phyloP scores from a whole-genome alignment of 2,797 vertebrate genomes.

The Cossypha niveicapilla region DNA sequence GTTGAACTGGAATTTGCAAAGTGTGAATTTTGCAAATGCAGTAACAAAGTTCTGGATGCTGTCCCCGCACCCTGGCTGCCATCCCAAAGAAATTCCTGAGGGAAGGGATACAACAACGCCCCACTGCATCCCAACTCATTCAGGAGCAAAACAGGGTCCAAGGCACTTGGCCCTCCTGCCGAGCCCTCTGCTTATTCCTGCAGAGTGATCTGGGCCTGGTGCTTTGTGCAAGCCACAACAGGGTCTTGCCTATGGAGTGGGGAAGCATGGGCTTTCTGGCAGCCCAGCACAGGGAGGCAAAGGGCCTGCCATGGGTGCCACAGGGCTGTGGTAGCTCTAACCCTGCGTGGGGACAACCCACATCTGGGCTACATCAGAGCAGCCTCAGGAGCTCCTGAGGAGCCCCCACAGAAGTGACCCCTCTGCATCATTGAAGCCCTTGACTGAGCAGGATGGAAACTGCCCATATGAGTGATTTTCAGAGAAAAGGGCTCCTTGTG shows the following conservation, averaged over 20 bases:
- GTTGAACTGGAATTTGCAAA: not conserved
- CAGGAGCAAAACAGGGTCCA: not conserved
- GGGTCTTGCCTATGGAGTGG: not conserved
- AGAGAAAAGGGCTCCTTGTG: not conserved
- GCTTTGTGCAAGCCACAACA: not conserved
- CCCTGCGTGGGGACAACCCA: not conserved
- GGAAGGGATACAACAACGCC: not conserved
- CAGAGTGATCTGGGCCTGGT: not conserved
- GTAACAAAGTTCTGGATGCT: not conserved
- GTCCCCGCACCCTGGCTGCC: not conserved
- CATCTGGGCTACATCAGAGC: not conserved
- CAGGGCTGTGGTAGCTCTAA: fast-evolving
- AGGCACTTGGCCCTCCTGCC: fast-evolving
- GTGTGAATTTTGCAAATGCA: not conserved
- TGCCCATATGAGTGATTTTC: not conserved
- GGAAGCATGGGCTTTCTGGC: fast-evolving
- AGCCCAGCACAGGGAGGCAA: not conserved
- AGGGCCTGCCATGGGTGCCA: not conserved
- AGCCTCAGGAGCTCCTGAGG: not conserved
- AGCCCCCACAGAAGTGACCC: fast-evolving
- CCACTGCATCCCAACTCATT: not conserved
- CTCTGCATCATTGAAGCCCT: fast-evolving
- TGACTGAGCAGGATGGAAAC: not conserved
- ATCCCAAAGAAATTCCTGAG: not conserved
- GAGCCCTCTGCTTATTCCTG: not conserved